Conservation (phyloP, 2,797 vertebrate species). For the Gephyroberyx darwinii region DNA sequence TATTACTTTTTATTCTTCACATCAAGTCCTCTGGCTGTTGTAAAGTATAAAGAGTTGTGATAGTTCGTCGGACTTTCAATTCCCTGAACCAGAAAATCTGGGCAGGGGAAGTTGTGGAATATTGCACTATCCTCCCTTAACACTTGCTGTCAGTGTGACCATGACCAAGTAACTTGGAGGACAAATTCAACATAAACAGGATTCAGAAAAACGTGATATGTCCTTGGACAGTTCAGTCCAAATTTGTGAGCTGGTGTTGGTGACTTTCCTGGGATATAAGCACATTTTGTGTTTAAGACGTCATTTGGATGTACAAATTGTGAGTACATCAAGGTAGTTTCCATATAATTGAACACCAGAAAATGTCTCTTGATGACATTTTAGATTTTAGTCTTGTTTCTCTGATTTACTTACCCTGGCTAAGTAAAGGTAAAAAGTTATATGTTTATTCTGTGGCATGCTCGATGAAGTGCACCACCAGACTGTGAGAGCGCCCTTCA, state of each 20-base stretch:
- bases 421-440: slow-evolving; percentile 1
- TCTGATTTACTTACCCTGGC: slow-evolving; percentile 7
- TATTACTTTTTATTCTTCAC: slow-evolving; percentile 22
- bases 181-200: slow-evolving; percentile 40
- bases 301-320: background rate
- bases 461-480: no score
- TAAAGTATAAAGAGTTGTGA: slow-evolving; percentile 22
- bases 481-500: no score
- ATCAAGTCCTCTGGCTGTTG: slow-evolving; percentile 21
- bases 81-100: slow-evolving; percentile 27
- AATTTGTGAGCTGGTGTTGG: slow-evolving; percentile 12
- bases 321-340: background rate
- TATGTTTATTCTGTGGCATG: background rate
- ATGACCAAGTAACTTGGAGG: slow-evolving; percentile 15
- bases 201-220: slow-evolving; percentile 22
- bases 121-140: slow-evolving; percentile 8
- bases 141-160: slow-evolving; percentile 31
- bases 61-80: slow-evolving; percentile 32
- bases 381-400: slow-evolving; percentile 1
- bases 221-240: slow-evolving; percentile 21
- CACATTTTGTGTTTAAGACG: slow-evolving; percentile 4
- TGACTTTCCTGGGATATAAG: background rate
- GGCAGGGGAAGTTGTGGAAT: background rate
- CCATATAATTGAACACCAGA: slow-evolving; percentile 6
- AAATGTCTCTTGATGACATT: slow-evolving; percentile 4